Percentiles rank a stretch among this genome's conserved stretches.
phyloP scores from a whole-genome alignment of 2,888 invertebrate genomes.

The Chrysopilus asiliformis region DNA sequence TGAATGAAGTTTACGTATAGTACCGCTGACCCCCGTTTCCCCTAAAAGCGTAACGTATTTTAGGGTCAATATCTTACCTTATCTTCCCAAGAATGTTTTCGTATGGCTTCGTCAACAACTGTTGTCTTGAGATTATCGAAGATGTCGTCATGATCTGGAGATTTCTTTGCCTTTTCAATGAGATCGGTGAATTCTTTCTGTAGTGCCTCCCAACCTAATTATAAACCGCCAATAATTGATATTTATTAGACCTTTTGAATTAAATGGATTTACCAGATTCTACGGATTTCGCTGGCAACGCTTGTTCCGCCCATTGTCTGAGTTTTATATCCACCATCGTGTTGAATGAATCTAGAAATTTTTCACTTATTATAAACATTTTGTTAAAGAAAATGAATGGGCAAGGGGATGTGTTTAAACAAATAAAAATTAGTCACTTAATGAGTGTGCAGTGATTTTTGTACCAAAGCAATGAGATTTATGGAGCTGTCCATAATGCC shows the following conservation, averaged over 20 bases:
- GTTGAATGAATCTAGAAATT: conserved; percentile 70
- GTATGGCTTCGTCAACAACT: conserved; percentile 77
- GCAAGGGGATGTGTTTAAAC: no score
- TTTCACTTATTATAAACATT: no score
- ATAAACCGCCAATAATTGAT: conserved; percentile 14
- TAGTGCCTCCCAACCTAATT: conserved; percentile 64
- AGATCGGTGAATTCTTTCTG: conserved; percentile 58
- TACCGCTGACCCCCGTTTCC: no score
- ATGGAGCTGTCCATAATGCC: no score
- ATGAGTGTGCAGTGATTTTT: no score
- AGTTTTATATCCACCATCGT: conserved; percentile 88
- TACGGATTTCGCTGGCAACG: conserved; percentile 72
- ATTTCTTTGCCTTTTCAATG: conserved; percentile 49
- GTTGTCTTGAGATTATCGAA: conserved; percentile 80
- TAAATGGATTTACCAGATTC: conserved; percentile 46
- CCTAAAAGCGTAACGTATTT: no score
- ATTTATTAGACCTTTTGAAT: conserved; percentile 1
- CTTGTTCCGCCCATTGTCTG: conserved; percentile 89
- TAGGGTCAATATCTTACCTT: no score
- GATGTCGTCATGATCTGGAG: conserved; percentile 70
- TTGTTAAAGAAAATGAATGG: no score
- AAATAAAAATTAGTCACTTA: no score
- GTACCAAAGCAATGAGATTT: no score
- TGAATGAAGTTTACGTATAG: no score
- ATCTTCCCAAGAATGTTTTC: conserved; percentile 86